These are phyloP conservation scores for Loris lydekkerianus DNA, from an alignment of 2,797 vertebrate species.

Conservation along the genomic window DNA sequence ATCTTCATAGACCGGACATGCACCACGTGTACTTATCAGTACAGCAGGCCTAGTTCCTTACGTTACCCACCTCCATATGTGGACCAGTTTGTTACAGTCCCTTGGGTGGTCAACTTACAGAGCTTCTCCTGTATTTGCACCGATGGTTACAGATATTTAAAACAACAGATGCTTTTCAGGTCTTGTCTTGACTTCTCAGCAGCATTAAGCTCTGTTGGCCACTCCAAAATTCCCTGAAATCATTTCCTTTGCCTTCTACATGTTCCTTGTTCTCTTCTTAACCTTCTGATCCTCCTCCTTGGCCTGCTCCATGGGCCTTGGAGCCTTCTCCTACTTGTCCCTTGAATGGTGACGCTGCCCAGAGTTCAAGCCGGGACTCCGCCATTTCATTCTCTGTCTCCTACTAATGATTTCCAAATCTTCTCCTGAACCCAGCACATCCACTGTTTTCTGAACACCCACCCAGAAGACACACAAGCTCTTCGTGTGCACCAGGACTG, in stretches of 20 bases:
- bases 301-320: not conserved
- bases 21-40: too few relatives aligned
- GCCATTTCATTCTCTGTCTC: not conserved
- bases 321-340: not conserved
- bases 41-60: too few relatives aligned
- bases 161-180: not conserved
- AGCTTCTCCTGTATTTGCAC: not conserved
- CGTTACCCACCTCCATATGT: too few relatives aligned
- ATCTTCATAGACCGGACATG: too few relatives aligned
- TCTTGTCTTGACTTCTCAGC: slow-evolving; percentile 10
- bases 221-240: slow-evolving; percentile 29
- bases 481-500: not conserved
- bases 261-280: not conserved
- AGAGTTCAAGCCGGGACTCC: not conserved
- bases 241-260: not conserved
- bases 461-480: not conserved
- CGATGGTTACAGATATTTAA: not conserved
- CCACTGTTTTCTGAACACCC: not conserved
- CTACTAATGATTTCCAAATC: not conserved
- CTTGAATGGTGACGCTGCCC: not conserved
- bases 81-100: too few relatives aligned
- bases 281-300: not conserved
- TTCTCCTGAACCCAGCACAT: not conserved
- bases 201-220: not conserved
- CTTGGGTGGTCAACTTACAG: too few relatives aligned